phyloP scores from a whole-genome alignment of 2,797 vertebrate genomes.

The Gymnoscopelus microlampas region DNA sequence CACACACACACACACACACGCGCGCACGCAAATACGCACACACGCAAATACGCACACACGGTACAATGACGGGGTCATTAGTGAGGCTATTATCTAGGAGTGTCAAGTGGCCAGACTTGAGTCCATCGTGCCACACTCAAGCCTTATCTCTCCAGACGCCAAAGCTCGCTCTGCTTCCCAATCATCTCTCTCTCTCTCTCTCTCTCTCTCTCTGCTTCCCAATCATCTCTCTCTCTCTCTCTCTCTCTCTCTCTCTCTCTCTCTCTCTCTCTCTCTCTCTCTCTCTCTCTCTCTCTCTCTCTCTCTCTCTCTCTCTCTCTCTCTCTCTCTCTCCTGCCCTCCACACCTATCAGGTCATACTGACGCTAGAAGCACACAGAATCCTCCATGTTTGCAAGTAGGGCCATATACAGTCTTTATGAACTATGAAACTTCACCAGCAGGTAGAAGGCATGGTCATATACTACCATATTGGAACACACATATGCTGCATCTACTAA shows the following conservation, averaged over 20 bases:
- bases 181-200: constrained; percentile 45
- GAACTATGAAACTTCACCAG: not conserved
- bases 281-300: constrained; percentile 30
- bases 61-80: constrained; percentile 31
- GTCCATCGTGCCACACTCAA: constrained; percentile 72
- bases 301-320: constrained; percentile 47
- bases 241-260: constrained; percentile 21
- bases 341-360: constrained; percentile 28
- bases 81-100: constrained; percentile 60
- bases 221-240: constrained; percentile 45
- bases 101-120: constrained; percentile 68
- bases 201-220: constrained; percentile 25
- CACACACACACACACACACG: constrained; percentile 24
- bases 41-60: constrained; percentile 1
- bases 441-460: not conserved
- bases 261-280: too few species aligned
- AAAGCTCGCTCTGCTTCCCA: constrained; percentile 15
- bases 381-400: constrained; percentile 3
- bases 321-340: constrained; percentile 23
- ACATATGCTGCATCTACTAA: too few species aligned
- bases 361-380: constrained; percentile 30
- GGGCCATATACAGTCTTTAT: not conserved
- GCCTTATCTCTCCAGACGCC: constrained; percentile 73
- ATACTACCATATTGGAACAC: not conserved
- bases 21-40: constrained; percentile 2